Base-by-base conservation (phyloP, 2,113 vertebrate genomes). In the Onychorhynchus coronatus region DNA sequence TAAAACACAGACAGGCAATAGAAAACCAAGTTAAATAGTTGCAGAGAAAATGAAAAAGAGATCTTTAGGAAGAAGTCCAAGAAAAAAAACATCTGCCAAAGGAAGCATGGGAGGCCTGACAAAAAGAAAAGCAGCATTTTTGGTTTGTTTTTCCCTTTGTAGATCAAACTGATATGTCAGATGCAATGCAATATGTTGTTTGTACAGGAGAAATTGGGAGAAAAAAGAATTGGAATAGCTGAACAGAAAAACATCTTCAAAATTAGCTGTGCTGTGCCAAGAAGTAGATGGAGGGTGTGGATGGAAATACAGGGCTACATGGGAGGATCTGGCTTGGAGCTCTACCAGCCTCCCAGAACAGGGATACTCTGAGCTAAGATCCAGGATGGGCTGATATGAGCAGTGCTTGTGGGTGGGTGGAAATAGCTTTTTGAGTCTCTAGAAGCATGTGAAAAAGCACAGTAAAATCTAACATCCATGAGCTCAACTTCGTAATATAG, bases 171-270 rank as follows among this genome's bases (percentile, higher is more conserved):
- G 1, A 47, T 47, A 68, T 19, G 66, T 94, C 92, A 96, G 91
- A 95, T 90, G 93, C 55, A 88, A 86, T 42, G 81, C 97, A 97
- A 96, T 96, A 94, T 97, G 95, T 89, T 97, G 82, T 92, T 97
- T 96, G 82, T 91, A 46, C 62, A 95, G 89, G 89, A 94, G 93
- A 93, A 95, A 78, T 3, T 53, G 17, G 23, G 47, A n/a, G 62
- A 93, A 85, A 74, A 91, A 68, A 90, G 68, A 90, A 42, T 24
- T 28, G 55, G 79, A 88, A 83, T 67, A 85, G 95, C 77, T 91
- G 83, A 91, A 89, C 66, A 61, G 90, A 94, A 91, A 92, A 61
- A 13, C 21, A 7, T 72, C 5, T 65, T 85, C 81, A 96, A 95
- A 96, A 85, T 67, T 44, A 88, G 33, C 62, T 53, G 14, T 61